Conservation (phyloP, 1,140 invertebrate species). For the Apis cerana region DNA sequence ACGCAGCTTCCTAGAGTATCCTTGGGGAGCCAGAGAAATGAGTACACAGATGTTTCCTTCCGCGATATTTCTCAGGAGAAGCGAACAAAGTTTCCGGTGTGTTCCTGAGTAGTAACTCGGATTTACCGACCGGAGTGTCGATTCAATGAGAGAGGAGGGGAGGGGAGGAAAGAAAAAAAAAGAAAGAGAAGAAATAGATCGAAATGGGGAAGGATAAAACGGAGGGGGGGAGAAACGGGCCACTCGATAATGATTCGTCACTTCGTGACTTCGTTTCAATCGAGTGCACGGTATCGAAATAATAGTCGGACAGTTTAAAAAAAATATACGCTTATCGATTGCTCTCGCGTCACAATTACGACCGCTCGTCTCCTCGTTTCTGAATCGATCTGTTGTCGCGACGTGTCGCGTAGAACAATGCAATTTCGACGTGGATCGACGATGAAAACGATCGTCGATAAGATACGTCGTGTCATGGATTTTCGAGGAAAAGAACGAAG, state of each 20-base stretch:
- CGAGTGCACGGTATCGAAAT: not conserved
- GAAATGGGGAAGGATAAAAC: too few relatives aligned
- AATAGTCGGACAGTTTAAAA: not conserved
- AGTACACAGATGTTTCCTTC: slow-evolving; percentile 66
- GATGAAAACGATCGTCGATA: not conserved
- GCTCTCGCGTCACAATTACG: not conserved
- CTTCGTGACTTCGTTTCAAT: not conserved
- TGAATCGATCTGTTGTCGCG: not conserved
- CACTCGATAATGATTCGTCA: not conserved
- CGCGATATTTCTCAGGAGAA: slow-evolving; percentile 65
- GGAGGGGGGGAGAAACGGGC: not conserved
- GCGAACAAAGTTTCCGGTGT: slow-evolving; percentile 54
- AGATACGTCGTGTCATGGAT: not conserved
- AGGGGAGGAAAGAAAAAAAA: not conserved
- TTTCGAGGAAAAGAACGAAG: not conserved
- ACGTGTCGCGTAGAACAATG: not conserved
- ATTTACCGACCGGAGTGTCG: slow-evolving; percentile 29
- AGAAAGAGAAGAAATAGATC: not conserved
- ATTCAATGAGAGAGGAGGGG: not conserved
- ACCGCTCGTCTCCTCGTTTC: not conserved
- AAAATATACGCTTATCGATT: not conserved
- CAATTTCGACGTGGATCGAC: slow-evolving; percentile 1
- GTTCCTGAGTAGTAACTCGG: slow-evolving; percentile 30
- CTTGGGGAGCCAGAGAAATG: slow-evolving; percentile 62
- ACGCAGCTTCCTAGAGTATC: slow-evolving; percentile 51